Evolutionary conservation across 2,888 invertebrate genomes (phyloP).

Genomic region (Athrips mouffetella): DNA sequence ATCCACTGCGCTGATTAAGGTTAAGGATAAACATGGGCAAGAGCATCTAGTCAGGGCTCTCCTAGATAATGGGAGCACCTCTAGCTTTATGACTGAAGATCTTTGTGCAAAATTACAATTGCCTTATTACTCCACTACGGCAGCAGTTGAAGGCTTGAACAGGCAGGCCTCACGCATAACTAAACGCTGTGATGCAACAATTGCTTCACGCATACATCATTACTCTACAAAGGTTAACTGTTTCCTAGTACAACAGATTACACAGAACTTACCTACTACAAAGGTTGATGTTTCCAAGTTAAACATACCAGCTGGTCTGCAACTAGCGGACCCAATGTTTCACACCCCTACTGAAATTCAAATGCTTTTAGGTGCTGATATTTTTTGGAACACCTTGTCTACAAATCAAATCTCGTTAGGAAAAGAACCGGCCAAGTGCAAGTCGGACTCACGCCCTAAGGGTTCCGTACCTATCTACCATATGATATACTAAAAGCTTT

Average conservation of each 20-base stretch:
- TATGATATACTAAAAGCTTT: too few species aligned
- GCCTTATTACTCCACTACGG: neutral
- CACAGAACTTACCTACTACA: neutral
- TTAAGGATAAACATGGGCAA: slow-evolving; percentile 5
- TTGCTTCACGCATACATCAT: neutral
- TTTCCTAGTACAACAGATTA: neutral
- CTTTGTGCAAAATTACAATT: neutral
- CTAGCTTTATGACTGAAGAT: slow-evolving; percentile 16
- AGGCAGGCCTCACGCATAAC: neutral
- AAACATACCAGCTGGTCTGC: neutral
- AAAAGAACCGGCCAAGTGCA: too few species aligned
- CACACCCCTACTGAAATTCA: neutral
- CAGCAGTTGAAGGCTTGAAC: neutral
- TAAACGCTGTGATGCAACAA: neutral
- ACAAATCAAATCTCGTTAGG: neutral
- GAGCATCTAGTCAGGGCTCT: slow-evolving; percentile 7
- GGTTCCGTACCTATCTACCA: too few species aligned
- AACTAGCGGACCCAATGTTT: neutral
- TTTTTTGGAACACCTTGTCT: neutral
- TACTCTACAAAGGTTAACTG: neutral
- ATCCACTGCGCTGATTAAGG: slow-evolving; percentile 15
- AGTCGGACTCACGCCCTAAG: too few species aligned
- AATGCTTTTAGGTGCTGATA: neutral
- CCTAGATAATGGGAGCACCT: slow-evolving; percentile 19
- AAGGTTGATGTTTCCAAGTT: neutral